These are phyloP conservation scores for Aradus depressus DNA, from an alignment of 2,888 invertebrate species.

Conservation along the genomic window DNA sequence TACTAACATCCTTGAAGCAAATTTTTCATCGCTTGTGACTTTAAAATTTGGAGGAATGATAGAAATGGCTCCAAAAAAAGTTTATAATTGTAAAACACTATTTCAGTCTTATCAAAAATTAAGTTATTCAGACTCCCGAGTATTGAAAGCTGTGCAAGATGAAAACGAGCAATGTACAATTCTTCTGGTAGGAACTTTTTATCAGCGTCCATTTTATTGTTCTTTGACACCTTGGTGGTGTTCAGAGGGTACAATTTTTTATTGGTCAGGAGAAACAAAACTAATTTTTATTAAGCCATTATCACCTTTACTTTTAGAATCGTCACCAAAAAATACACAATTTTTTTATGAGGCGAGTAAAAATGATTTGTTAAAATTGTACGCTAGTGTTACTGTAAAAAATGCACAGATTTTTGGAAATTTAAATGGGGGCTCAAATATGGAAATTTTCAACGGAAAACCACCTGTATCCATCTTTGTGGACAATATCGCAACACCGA, in stretches of 20 bases:
- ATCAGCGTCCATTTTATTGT: conserved; percentile 22
- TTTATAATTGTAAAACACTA: conserved; percentile 2
- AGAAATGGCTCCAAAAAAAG: neutral
- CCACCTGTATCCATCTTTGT: conserved; percentile 25
- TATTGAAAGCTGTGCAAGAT: neutral
- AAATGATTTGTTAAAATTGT: conserved; percentile 3
- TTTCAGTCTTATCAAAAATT: conserved; percentile 9
- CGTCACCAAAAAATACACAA: neutral
- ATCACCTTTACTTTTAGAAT: too few relatives aligned
- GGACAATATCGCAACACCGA: conserved; percentile 20
- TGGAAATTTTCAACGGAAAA: conserved; percentile 22
- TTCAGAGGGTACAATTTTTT: conserved; percentile 18
- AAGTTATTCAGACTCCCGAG: neutral
- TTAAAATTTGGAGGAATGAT: conserved; percentile 3
- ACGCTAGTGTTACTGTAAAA: conserved; percentile 22
- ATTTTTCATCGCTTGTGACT: neutral
- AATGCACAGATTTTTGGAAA: conserved; percentile 21
- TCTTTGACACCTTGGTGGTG: conserved; percentile 22
- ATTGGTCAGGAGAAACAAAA: conserved; percentile 22
- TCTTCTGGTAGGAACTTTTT: conserved; percentile 17
- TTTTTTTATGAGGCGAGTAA: neutral
- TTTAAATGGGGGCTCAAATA: conserved; percentile 15
- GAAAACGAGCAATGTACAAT: conserved; percentile 13
- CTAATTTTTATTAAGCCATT: conserved; percentile 19
- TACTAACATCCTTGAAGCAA: neutral